phyloP scores from a whole-genome alignment of 2,888 invertebrate species.

The Folsomia manolachei region DNA sequence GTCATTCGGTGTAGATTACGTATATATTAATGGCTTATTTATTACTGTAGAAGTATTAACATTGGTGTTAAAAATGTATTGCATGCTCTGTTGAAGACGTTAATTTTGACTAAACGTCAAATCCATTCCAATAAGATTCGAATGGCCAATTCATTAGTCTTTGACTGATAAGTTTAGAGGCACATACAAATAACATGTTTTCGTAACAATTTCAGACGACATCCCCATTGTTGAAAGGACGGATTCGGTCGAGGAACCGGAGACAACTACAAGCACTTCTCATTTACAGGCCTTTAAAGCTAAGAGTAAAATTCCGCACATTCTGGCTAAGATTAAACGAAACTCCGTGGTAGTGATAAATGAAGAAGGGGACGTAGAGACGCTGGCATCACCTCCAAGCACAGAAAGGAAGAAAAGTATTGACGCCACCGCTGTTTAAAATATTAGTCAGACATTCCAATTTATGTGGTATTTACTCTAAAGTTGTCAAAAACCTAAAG shows the following conservation, averaged over 20 bases:
- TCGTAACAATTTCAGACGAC: slow-evolving; percentile 43
- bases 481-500: too few relatives aligned
- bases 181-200: too few relatives aligned
- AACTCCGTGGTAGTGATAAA: slow-evolving; percentile 49
- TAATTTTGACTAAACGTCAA: background rate
- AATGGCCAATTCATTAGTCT: too few relatives aligned
- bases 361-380: slow-evolving; percentile 50
- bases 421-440: slow-evolving; percentile 45
- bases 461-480: background rate
- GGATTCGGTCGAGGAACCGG: slow-evolving; percentile 8
- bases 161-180: too few relatives aligned
- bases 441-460: background rate
- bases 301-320: slow-evolving; percentile 46
- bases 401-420: slow-evolving; percentile 47
- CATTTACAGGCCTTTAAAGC: slow-evolving; percentile 28
- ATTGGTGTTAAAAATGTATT: too few relatives aligned
- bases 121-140: too few relatives aligned
- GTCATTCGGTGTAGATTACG: too few relatives aligned
- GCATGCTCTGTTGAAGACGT: background rate
- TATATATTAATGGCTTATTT: too few relatives aligned
- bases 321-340: slow-evolving; percentile 42
- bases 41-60: too few relatives aligned
- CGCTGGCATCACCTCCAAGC: slow-evolving; percentile 42
- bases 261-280: background rate
- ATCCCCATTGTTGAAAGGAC: slow-evolving; percentile 46